A percentile compares a stretch with the other conserved stretches of the same genome.
Evolutionary conservation across 1,140 invertebrate species (phyloP).

Genomic region (Pseudomyrmex flavicornis): DNA sequence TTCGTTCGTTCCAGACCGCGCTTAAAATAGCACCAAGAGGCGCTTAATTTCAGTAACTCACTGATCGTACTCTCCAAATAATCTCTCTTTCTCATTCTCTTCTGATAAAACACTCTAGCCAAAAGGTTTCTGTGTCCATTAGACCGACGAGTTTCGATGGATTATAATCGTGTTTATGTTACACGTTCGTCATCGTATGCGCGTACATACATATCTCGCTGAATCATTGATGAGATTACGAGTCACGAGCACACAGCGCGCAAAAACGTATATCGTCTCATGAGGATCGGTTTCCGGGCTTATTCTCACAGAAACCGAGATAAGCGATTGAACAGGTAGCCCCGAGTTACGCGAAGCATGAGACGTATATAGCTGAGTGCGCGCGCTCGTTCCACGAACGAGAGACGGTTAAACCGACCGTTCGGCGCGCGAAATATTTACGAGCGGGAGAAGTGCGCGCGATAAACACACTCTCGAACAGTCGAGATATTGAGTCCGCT

Average conservation of each 20-base stretch:
- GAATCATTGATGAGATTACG: slow-evolving; percentile 55
- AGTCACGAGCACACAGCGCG: slow-evolving; percentile 12
- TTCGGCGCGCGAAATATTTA: slow-evolving; percentile 53
- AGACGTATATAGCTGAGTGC: not conserved
- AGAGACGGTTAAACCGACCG: not conserved
- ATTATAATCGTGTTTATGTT: slow-evolving; percentile 37
- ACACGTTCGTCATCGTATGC: slow-evolving; percentile 22
- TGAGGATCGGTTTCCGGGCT: slow-evolving; percentile 61
- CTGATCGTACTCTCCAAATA: slow-evolving; percentile 14
- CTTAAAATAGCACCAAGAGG: slow-evolving; percentile 63
- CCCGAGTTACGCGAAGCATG: slow-evolving; percentile 55
- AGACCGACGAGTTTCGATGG: slow-evolving; percentile 11
- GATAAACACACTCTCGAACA: not conserved
- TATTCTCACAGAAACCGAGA: slow-evolving; percentile 58
- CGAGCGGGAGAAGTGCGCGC: slow-evolving; percentile 32
- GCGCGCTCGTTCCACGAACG: slow-evolving; percentile 57
- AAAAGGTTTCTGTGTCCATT: slow-evolving; percentile 28
- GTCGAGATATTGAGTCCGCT: slow-evolving; percentile 26
- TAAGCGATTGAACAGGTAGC: slow-evolving; percentile 59
- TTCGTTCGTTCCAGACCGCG: slow-evolving; percentile 48
- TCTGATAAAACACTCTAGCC: slow-evolving; percentile 12
- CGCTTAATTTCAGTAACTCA: slow-evolving; percentile 40
- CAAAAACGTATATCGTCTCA: slow-evolving; percentile 57
- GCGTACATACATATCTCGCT: slow-evolving; percentile 18
- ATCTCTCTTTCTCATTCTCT: not conserved